Evolutionary conservation across 2,113 vertebrate species (phyloP), one percentile per base, ranked within the genome.

Genomic region (Callorhinus ursinus): DNA sequence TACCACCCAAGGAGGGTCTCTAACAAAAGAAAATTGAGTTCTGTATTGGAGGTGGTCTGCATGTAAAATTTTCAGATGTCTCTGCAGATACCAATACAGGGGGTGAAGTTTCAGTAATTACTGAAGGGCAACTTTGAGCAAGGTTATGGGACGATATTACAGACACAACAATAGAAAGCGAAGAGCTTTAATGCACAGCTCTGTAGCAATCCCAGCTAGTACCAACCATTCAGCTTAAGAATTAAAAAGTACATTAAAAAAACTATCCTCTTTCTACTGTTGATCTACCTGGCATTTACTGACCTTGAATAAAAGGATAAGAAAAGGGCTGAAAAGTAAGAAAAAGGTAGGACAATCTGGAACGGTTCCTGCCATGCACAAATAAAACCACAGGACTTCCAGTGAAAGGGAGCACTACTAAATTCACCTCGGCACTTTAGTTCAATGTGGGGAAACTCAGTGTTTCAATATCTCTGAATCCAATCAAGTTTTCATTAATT

Each of bases 1-100:
- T 63, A 67, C 63, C 53, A 96, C 85, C 19, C 13, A 92, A 94
- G 77, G 92, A 96, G 96, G 61, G 13, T 26, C 4, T 36, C 42
- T 93, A 80, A 92, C 67, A 97, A 85, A 95, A 96, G 97, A 85
- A 85, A 97, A 97, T 88, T 79, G 97, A 49, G 18, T 91, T 72
- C 93, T 77, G 28, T 4, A 39, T 88, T 96, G 65, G 86, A 95
- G 31, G 5, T 96, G 87, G 88, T 85, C 71, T 22, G 15, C 13
- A 21, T 80, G 59, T 65, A 49, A 95, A 97, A 49, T 19, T 63
- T 76, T 95, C 84, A 55, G 36, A 63, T 92, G 24, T 22, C 81
- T 77, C 74, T 69, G 88, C 15, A 89, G 96, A 96, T 36, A n/a
- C 77, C 88, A 87, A 94, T 71, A 95, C 42, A 77, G 79, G 86